These are phyloP conservation scores for Butastur rufipennis DNA, from an alignment of 2,113 vertebrate genomes.

Conservation along the genomic window DNA sequence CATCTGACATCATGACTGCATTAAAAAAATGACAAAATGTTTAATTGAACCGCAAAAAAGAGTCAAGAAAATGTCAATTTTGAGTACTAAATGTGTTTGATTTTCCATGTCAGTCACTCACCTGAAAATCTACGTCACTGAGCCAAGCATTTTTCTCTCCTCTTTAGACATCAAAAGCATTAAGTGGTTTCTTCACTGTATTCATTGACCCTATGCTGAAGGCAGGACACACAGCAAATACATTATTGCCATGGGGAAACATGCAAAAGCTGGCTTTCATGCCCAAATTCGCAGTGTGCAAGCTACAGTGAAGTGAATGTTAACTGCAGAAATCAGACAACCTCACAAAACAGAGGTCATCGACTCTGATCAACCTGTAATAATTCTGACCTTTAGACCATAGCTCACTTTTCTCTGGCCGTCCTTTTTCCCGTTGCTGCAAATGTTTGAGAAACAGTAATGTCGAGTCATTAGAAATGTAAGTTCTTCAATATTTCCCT, in stretches of 20 bases:
- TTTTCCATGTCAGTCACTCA: not conserved
- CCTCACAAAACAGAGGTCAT: not conserved
- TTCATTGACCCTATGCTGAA: not conserved
- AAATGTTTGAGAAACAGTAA: not conserved
- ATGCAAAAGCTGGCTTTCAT: not conserved
- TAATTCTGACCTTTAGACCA: not conserved
- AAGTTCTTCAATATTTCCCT: not conserved
- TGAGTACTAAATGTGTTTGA: not conserved
- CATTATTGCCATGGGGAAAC: not conserved
- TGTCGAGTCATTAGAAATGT: not conserved
- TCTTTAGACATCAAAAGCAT: not conserved
- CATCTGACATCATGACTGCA: not conserved
- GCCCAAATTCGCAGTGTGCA: not conserved
- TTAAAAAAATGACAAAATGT: not conserved
- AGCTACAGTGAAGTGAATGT: not conserved
- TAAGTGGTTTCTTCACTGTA: not conserved
- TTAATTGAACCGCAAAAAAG: not conserved
- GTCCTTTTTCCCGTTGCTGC: not conserved
- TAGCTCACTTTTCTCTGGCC: not conserved
- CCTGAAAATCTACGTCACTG: not conserved
- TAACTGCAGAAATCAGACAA: not conserved
- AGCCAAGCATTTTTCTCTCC: not conserved
- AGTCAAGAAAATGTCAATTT: not conserved
- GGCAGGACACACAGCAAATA: not conserved
- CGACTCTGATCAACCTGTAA: not conserved